A percentile compares a stretch with the other conserved stretches of the same genome.
Evolutionary conservation across 2,113 vertebrate genomes (phyloP).

Genomic region (Crotalus tigris): DNA sequence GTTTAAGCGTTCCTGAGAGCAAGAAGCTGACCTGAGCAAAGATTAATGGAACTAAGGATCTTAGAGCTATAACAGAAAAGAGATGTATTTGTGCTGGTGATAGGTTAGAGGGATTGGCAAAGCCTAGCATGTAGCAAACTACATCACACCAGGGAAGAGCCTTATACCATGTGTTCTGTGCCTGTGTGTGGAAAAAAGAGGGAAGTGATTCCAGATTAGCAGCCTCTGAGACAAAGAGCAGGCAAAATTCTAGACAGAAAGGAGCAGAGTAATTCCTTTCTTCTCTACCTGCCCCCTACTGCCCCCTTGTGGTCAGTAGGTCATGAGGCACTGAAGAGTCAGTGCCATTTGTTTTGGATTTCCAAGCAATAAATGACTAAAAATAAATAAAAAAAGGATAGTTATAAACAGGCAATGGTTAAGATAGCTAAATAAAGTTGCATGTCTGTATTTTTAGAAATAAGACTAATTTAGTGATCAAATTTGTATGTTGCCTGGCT

Average conservation of each 20-base stretch:
- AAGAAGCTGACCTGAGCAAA: neutral
- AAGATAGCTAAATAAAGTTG: neutral
- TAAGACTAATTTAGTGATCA: neutral
- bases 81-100: neutral
- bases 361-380: neutral
- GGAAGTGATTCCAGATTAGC: neutral
- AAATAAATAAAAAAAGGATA: neutral
- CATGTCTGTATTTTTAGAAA: neutral
- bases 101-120: neutral
- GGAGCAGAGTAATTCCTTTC: neutral
- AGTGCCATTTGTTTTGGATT: neutral
- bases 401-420: neutral
- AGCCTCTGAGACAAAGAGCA: neutral
- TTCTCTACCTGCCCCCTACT: neutral
- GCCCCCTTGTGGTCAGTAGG: neutral
- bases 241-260: neutral
- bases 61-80: neutral
- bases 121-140: neutral
- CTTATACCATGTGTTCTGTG: neutral
- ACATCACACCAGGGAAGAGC: neutral
- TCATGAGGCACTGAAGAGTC: neutral
- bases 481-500: neutral
- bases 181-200: neutral
- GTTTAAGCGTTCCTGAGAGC: neutral
- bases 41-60: neutral